phyloP scores from a whole-genome alignment of 1,140 invertebrate species.

The Andrena cerasifolii region DNA sequence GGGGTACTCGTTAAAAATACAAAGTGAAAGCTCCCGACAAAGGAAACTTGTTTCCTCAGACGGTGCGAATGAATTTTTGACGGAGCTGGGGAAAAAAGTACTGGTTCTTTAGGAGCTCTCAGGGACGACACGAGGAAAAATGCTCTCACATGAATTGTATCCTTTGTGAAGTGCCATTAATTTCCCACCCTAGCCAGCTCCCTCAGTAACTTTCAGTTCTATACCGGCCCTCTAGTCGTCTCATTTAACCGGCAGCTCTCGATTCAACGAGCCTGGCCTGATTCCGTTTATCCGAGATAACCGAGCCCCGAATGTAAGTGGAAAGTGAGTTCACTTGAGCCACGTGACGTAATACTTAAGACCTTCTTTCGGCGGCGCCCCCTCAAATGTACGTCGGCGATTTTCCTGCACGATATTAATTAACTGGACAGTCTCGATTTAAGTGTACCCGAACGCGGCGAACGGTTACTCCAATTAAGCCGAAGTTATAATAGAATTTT shows the following conservation, averaged over 20 bases:
- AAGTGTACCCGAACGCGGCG: background rate
- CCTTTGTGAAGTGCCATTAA: constrained; percentile 38
- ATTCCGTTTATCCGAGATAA: constrained; percentile 44
- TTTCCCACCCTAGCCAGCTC: constrained; percentile 5
- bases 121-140: background rate
- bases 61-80: constrained; percentile 27
- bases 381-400: background rate
- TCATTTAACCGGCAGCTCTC: constrained; percentile 40
- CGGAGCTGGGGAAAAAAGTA: background rate
- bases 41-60: background rate
- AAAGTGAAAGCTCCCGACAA: background rate
- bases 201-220: constrained; percentile 18
- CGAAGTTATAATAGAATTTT: background rate
- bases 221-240: constrained; percentile 3
- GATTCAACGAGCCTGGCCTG: constrained; percentile 43
- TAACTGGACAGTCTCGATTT: background rate
- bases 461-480: background rate
- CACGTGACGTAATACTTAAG: constrained; percentile 4
- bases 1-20: background rate
- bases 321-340: constrained; percentile 39
- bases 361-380: background rate
- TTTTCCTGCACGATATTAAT: background rate
- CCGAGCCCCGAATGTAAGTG: constrained; percentile 28
- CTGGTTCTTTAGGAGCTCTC: background rate
- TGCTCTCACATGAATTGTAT: constrained; percentile 39